Conservation (phyloP, 2,797 vertebrate genomes). For the Etheostoma perlongum region DNA sequence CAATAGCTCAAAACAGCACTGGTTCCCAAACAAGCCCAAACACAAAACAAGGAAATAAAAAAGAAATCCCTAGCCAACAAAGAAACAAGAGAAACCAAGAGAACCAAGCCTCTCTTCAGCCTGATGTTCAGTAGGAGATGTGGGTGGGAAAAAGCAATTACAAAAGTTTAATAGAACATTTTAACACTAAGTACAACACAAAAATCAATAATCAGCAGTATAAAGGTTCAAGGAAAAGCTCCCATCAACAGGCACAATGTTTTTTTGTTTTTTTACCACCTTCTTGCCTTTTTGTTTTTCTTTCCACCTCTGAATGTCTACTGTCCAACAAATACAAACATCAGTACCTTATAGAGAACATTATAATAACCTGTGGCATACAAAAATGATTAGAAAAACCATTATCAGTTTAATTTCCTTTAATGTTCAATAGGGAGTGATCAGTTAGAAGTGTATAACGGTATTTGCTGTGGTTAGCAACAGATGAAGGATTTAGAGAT, state of each 20-base stretch:
- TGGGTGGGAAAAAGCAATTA: neutral
- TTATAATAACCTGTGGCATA: neutral
- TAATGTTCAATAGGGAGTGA: neutral
- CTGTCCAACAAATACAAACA: neutral
- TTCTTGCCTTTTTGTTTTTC: neutral
- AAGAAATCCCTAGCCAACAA: neutral
- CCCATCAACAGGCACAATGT: neutral
- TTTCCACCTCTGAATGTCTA: neutral
- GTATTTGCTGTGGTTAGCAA: neutral
- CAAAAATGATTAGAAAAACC: neutral
- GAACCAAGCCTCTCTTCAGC: neutral
- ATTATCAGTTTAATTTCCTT: neutral
- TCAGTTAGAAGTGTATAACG: neutral
- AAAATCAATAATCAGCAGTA: neutral
- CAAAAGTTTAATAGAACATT: neutral
- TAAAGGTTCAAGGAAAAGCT: neutral
- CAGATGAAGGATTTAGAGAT: neutral
- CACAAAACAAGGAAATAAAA: neutral
- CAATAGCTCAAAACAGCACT: neutral
- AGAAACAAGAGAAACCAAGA: no score
- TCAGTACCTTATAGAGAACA: neutral
- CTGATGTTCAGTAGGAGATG: neutral
- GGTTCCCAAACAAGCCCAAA: neutral
- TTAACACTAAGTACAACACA: neutral
- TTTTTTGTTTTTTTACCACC: no score